Base-by-base conservation (phyloP, 2,797 vertebrate genomes). In the Gadopsis bispinosus region DNA sequence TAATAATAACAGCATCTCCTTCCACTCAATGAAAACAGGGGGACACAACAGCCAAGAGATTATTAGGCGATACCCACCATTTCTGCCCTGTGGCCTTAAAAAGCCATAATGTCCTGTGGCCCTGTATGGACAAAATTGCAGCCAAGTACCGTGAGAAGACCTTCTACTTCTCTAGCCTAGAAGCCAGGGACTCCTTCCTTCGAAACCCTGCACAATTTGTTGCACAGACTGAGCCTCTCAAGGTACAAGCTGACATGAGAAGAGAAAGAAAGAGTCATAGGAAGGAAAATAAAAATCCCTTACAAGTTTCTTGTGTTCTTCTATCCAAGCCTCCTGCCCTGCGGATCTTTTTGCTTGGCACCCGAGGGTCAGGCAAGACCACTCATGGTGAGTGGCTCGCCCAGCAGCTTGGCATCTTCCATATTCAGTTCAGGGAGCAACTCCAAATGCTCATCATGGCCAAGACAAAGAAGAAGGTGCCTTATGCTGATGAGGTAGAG, bases 11-110 rank as follows among this genome's bases (percentile, higher is more conserved):
- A 29, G 16, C 3, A 68, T 69, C 13, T 78, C 10, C 3, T 67
- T 65, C n/a, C 8, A 69, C n/a, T 63, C 53, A 20, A 87, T 93
- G 76, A 66, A 87, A 94, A 87, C 94, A 95, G 94, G 95, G 92
- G 90, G 95, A 95, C 4, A 83, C 55, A 75, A 12, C 45, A 67
- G 72, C 93, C 75, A 96, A 89, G 79, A 97, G 91, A 70, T 87
- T 92, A 29, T 81, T 97, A 79, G 98, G 98, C 35, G 97, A 99
- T 60, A 96, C 96, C n/a, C 95, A 93, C 33, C 93, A 97, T 85
- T 99, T 97, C 84, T 99, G 98, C 85, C 97, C 98, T 1, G 97
- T 99, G 83, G 93, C 93, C 81, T 93, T 99, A 75, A 97, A 96
- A 89, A 96, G 95, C 72, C 91, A 94, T 7, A 95, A 95, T 31